phyloP scores from a whole-genome alignment of 2,797 vertebrate species.

The Molothrus ater region DNA sequence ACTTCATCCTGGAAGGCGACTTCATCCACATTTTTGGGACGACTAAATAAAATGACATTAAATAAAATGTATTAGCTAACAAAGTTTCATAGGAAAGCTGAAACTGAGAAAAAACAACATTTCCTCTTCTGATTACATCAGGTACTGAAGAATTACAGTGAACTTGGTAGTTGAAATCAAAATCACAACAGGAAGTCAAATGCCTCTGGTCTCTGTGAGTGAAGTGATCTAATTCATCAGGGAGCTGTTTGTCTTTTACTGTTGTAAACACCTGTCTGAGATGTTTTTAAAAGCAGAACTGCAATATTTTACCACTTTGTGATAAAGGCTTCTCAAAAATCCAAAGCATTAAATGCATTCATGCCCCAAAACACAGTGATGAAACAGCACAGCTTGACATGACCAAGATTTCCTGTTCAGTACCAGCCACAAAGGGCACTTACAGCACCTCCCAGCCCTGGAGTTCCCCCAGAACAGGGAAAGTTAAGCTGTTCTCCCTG shows the following conservation, averaged over 20 bases:
- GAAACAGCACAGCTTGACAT: rapidly evolving
- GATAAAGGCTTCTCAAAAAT: background rate
- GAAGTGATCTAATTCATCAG: background rate
- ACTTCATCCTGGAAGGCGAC: constrained; percentile 98
- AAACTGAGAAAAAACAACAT: background rate
- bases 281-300: background rate
- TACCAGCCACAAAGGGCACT: background rate
- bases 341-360: background rate
- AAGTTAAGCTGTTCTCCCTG: background rate
- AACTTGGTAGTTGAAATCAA: background rate
- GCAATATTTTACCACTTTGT: background rate
- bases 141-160: background rate
- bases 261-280: background rate
- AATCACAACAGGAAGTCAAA: background rate
- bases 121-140: background rate
- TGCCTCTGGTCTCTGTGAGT: background rate
- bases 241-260: background rate
- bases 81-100: background rate
- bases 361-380: rapidly evolving
- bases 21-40: constrained; percentile 93
- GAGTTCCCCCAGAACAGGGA: rapidly evolving
- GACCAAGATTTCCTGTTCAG: background rate
- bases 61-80: background rate
- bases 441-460: rapidly evolving
- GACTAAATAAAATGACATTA: constrained; percentile 73